Percentiles rank a stretch among this genome's conserved stretches.
Conservation (phyloP, 1,140 invertebrate genomes). For the Riptortus pedestris region DNA sequence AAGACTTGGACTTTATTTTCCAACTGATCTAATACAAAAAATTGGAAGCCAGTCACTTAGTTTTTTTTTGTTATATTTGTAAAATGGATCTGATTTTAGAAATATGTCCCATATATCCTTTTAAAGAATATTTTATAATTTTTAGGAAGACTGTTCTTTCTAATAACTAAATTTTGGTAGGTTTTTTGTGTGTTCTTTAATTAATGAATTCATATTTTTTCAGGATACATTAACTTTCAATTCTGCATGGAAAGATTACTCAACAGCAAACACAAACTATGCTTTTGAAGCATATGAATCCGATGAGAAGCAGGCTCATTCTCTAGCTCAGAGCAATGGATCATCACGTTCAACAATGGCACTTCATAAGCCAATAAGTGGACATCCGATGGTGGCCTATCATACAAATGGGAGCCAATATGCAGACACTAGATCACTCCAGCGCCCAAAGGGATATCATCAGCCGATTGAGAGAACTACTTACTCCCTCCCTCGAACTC, state of each 20-base stretch:
- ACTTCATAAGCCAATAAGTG: constrained; percentile 17
- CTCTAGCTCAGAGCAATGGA: constrained; percentile 17
- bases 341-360: constrained; percentile 34
- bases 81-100: too few relatives aligned
- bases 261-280: constrained; percentile 71
- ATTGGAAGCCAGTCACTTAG: too few relatives aligned
- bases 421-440: constrained; percentile 48
- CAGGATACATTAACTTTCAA: constrained; percentile 66
- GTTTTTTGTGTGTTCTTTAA: too few relatives aligned
- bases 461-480: constrained; percentile 37
- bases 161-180: too few relatives aligned
- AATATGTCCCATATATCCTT: too few relatives aligned
- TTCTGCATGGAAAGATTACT: constrained; percentile 78
- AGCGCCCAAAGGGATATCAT: constrained; percentile 40
- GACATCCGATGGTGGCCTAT: constrained; percentile 17
- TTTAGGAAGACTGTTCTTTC: too few relatives aligned
- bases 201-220: too few relatives aligned
- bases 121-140: too few relatives aligned
- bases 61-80: too few relatives aligned
- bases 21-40: too few relatives aligned
- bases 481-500: constrained; percentile 41
- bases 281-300: constrained; percentile 73
- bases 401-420: constrained; percentile 39
- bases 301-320: constrained; percentile 52
- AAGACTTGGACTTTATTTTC: too few relatives aligned